Percentiles rank a stretch among this genome's conserved stretches.
Evolutionary conservation across 2,113 vertebrate genomes (phyloP).

Genomic region (Sinocyclocheilus grahami): DNA sequence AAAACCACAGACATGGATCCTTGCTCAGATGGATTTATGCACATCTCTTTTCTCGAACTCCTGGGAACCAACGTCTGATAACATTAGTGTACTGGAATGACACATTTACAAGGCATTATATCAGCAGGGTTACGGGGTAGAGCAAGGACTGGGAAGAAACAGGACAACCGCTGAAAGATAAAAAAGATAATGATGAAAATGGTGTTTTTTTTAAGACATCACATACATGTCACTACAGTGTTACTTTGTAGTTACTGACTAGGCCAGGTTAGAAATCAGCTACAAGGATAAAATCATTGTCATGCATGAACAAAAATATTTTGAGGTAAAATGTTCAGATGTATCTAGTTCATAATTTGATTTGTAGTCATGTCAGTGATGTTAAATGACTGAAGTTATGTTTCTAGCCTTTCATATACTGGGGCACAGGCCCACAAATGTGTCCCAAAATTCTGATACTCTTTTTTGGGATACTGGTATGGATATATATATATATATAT

Average conservation of each 20-base stretch:
- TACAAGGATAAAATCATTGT: not conserved
- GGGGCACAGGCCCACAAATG: no score
- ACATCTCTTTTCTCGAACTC: not conserved
- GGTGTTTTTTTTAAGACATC: not conserved
- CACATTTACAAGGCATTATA: slow-evolving; percentile 4
- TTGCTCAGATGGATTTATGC: not conserved
- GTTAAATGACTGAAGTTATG: no score
- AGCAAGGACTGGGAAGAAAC: not conserved
- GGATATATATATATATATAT: no score
- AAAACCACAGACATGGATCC: slow-evolving; percentile 10
- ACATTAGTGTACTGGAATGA: slow-evolving; percentile 8
- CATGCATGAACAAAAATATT: not conserved
- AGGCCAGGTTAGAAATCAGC: not conserved
- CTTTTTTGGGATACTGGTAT: no score
- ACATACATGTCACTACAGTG: not conserved
- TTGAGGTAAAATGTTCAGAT: not conserved
- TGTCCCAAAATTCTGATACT: no score
- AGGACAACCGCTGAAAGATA: not conserved
- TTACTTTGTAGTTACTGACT: not conserved
- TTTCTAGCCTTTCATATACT: no score
- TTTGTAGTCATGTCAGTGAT: no score
- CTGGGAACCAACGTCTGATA: not conserved
- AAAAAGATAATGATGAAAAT: not conserved
- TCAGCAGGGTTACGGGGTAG: no score
- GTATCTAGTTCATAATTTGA: no score